Conservation (phyloP, 2,888 invertebrate species). For the Lithophane semibrunnea region DNA sequence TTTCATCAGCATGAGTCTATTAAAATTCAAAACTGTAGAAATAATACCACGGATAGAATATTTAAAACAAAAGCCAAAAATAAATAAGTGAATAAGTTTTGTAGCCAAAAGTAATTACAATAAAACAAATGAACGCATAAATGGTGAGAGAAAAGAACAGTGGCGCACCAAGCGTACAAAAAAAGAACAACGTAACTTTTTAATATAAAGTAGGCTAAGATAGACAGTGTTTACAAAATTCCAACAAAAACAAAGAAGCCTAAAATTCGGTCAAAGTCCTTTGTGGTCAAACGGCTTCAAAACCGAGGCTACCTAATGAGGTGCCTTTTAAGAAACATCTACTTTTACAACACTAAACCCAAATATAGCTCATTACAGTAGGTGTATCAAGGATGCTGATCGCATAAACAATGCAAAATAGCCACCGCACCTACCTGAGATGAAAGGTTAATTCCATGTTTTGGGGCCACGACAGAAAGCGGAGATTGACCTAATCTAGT, state of each 20-base stretch:
- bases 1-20: background rate
- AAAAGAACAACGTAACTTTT: too few species aligned
- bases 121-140: too few species aligned
- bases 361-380: constrained; percentile 41
- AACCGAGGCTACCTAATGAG: constrained; percentile 26
- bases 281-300: background rate
- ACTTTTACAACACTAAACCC: constrained; percentile 32
- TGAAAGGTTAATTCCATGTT: constrained; percentile 58
- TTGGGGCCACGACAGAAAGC: constrained; percentile 42
- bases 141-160: too few species aligned
- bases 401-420: constrained; percentile 41
- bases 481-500: background rate
- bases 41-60: too few species aligned
- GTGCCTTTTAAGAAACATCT: background rate
- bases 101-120: too few species aligned
- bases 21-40: constrained; percentile 12
- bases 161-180: too few species aligned
- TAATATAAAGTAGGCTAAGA: too few species aligned
- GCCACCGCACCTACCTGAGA: constrained; percentile 36
- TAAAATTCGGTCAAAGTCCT: constrained; percentile 12
- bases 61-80: too few species aligned
- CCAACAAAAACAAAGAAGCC: background rate
- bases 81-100: too few species aligned
- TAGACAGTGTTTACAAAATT: too few species aligned
- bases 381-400: constrained; percentile 54